A percentile compares a stretch with the other conserved stretches of the same genome.
Evolutionary conservation across 64 coral and sea anemone species (phyloP).

Genomic region (Montipora capricornis): DNA sequence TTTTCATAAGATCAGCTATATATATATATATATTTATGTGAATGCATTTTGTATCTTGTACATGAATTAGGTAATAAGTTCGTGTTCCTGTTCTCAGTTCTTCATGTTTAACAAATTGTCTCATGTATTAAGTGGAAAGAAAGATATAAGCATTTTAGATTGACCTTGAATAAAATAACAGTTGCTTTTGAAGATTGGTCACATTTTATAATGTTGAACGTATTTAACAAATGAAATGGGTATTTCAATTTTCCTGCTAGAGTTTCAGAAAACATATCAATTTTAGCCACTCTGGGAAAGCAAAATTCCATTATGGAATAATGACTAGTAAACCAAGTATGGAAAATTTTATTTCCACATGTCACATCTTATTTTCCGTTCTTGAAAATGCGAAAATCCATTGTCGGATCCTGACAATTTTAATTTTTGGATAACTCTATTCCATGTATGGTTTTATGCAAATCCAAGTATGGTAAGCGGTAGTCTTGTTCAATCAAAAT

Average conservation of each 20-base stretch:
- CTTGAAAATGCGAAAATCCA: background rate
- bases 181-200: no score
- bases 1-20: no score
- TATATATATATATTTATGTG: background rate
- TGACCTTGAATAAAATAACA: background rate
- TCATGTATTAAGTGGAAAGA: slow-evolving; percentile 4
- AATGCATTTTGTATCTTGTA: slow-evolving; percentile 5
- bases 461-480: background rate
- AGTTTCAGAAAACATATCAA: background rate
- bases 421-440: background rate
- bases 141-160: slow-evolving; percentile 8
- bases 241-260: background rate
- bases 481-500: background rate
- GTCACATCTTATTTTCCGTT: background rate
- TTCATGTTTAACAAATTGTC: slow-evolving; percentile 1
- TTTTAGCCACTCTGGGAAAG: background rate
- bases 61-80: slow-evolving; percentile 3
- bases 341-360: background rate
- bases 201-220: background rate
- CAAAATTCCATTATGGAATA: no score
- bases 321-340: slow-evolving; percentile 8
- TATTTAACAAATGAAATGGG: background rate
- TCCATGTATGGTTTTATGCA: slow-evolving; percentile 5
- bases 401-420: background rate
- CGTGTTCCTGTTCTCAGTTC: slow-evolving; percentile 7